Evolutionary conservation across 2,113 vertebrate species (phyloP).

Genomic region (Oncorhynchus masou): DNA sequence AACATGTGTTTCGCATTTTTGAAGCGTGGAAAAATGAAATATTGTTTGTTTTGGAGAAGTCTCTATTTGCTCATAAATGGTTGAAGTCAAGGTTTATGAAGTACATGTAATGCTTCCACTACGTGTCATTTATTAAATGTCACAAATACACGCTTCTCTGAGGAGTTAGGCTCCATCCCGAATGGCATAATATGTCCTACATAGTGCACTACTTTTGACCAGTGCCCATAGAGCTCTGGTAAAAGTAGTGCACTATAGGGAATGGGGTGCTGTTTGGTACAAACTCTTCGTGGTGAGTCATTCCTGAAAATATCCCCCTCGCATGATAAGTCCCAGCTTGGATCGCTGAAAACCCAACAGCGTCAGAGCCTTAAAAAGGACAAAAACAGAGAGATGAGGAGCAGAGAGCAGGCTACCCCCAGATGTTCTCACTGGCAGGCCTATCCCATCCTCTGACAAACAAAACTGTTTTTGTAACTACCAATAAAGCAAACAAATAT

Average conservation of each 20-base stretch:
- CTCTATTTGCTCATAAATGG: conserved; percentile 41
- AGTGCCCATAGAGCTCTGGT: too few species aligned
- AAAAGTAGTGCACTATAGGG: too few species aligned
- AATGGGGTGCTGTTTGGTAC: too few species aligned
- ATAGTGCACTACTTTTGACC: too few species aligned
- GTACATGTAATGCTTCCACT: conserved; percentile 39
- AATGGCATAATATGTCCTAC: too few species aligned
- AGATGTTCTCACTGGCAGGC: conserved; percentile 67
- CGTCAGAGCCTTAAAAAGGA: conserved; percentile 42
- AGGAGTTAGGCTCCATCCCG: neutral
- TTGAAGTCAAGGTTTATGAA: conserved; percentile 50
- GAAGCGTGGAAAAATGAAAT: conserved; percentile 39
- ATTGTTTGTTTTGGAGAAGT: conserved; percentile 42
- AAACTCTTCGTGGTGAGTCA: conserved; percentile 45
- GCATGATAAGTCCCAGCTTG: conserved; percentile 54
- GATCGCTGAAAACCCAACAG: conserved; percentile 45
- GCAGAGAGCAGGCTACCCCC: conserved; percentile 41
- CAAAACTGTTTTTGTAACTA: conserved; percentile 67
- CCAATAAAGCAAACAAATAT: conserved; percentile 62
- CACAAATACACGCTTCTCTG: conserved; percentile 49
- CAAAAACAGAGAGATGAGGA: conserved; percentile 25
- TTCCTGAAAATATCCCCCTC: conserved; percentile 46
- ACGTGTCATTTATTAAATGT: conserved; percentile 54
- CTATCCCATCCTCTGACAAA: conserved; percentile 46
- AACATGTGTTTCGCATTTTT: conserved; percentile 51